Conservation (phyloP, 2,797 vertebrate genomes). For the Chaunax sp. region DNA sequence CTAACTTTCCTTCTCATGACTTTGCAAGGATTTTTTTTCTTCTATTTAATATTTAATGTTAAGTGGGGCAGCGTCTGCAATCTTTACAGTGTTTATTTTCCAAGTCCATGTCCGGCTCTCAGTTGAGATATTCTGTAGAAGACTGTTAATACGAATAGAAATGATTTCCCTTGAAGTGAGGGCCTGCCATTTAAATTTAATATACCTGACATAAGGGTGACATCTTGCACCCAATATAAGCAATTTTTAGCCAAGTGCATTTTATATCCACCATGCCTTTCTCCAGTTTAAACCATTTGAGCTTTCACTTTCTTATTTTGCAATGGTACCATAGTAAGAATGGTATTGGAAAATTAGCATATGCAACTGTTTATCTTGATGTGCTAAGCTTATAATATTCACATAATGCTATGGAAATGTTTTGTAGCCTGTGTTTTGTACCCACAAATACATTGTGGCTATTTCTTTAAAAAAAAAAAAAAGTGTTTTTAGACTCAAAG, state of each 20-base stretch:
- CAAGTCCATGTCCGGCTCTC: neutral
- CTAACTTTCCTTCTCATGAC: slow-evolving; percentile 9
- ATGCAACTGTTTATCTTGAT: neutral
- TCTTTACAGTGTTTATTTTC: neutral
- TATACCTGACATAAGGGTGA: neutral
- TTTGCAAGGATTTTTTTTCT: slow-evolving; percentile 16
- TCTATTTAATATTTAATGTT: neutral
- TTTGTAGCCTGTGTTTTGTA: too few species aligned
- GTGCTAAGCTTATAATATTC: neutral
- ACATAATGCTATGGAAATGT: neutral
- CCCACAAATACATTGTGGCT: too few species aligned
- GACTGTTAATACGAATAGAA: neutral
- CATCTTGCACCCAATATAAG: neutral
- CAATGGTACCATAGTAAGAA: neutral
- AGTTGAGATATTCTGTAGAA: neutral
- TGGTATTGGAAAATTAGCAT: neutral
- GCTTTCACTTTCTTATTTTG: neutral
- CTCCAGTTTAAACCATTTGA: too few species aligned
- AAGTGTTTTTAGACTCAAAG: too few species aligned
- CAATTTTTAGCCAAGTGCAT: too few species aligned
- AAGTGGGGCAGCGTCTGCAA: neutral
- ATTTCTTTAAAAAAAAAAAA: too few species aligned
- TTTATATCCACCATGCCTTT: too few species aligned
- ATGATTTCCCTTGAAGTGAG: neutral
- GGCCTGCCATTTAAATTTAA: neutral